Conservation (phyloP, 2,888 invertebrate species). For the Athetis lepigone region DNA sequence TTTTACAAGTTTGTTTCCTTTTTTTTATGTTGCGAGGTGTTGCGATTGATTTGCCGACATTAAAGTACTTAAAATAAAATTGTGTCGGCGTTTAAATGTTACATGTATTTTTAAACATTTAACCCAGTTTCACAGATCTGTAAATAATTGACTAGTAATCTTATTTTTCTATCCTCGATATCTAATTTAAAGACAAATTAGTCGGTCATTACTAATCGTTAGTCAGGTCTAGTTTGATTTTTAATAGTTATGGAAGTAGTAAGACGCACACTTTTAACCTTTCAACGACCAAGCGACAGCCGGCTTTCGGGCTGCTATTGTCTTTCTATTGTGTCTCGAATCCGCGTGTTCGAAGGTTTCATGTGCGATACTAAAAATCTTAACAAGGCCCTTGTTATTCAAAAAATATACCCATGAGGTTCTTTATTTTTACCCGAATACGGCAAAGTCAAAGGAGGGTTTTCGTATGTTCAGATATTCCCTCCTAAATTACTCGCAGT, state of each 20-base stretch:
- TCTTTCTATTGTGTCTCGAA: no score
- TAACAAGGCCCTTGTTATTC: no score
- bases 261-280: no score
- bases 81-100: neutral
- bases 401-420: no score
- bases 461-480: neutral
- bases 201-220: conserved; percentile 11
- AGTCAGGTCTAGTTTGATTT: conserved; percentile 6
- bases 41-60: conserved; percentile 15
- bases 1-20: neutral
- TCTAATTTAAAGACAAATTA: conserved; percentile 1
- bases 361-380: no score
- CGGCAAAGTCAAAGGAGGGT: neutral
- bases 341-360: no score
- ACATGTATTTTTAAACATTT: conserved; percentile 14
- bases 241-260: neutral
- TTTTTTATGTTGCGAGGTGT: neutral
- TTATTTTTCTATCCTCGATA: conserved; percentile 13
- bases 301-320: no score
- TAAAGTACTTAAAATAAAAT: conserved; percentile 5
- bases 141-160: conserved; percentile 15
- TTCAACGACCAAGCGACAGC: no score
- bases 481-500: neutral
- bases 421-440: no score
- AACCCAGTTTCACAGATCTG: conserved; percentile 12